A percentile compares a stretch with the other conserved stretches of the same genome.
These are phyloP conservation scores for Okapia johnstoni DNA, from an alignment of 2,113 vertebrate genomes.

Conservation along the genomic window DNA sequence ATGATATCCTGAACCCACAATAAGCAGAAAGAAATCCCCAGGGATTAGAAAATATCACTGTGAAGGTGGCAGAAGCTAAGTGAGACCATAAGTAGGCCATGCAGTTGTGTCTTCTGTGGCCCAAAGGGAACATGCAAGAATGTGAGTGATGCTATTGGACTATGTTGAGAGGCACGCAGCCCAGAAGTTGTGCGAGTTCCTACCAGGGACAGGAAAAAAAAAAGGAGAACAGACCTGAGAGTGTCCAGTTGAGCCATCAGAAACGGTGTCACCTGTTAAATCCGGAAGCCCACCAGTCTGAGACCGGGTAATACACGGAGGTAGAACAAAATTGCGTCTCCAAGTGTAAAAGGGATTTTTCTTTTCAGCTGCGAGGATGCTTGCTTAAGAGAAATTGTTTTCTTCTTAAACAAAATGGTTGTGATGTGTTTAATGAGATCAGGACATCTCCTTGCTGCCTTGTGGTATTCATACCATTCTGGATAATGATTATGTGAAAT, in stretches of 20 bases:
- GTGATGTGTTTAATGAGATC: constrained; percentile 9
- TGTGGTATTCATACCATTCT: not conserved
- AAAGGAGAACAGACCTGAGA: not conserved
- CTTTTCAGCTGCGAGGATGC: not conserved
- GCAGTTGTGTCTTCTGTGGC: not conserved
- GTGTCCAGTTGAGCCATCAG: not conserved
- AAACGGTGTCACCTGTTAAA: not conserved
- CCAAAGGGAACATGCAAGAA: not conserved
- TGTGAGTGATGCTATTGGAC: not conserved
- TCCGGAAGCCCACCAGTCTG: not conserved
- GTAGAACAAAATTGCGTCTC: not conserved
- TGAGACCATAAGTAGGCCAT: not conserved
- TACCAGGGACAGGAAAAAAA: not conserved
- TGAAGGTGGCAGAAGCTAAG: not conserved
- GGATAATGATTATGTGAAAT: not conserved
- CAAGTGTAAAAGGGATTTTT: not conserved
- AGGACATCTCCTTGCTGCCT: not conserved
- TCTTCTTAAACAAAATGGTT: constrained; percentile 34
- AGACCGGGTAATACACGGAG: not conserved
- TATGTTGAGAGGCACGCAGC: not conserved
- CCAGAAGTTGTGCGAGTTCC: not conserved
- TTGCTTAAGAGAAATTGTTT: not conserved
- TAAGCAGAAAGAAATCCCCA: not conserved
- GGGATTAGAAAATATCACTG: not conserved
- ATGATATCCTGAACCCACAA: not conserved